A percentile compares a stretch with the other conserved stretches of the same genome.
Evolutionary conservation across 1,140 invertebrate genomes (phyloP).

Genomic region (Whitmania pigra): DNA sequence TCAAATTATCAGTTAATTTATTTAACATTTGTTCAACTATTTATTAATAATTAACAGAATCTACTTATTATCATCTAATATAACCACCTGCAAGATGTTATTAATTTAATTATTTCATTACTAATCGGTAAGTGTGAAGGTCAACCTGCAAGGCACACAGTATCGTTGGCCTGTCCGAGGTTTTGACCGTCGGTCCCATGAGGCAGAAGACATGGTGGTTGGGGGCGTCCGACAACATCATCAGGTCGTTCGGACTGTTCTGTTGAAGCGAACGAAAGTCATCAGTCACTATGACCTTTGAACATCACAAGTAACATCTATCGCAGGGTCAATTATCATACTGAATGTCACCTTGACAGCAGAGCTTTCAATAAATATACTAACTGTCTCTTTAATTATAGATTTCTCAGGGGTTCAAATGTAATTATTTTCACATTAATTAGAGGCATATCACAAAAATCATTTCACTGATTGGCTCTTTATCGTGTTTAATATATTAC

Average conservation of each 20-base stretch:
- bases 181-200: conserved; percentile 45
- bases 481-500: background rate
- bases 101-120: too few species aligned
- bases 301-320: too few species aligned
- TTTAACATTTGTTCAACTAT: background rate
- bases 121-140: too few species aligned
- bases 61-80: background rate
- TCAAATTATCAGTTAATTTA: background rate
- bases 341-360: too few species aligned
- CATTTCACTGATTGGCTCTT: too few species aligned
- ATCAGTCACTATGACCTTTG: background rate
- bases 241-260: conserved; percentile 96
- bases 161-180: conserved; percentile 55
- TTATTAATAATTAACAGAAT: background rate
- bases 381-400: too few species aligned
- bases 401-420: too few species aligned
- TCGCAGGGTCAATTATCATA: too few species aligned
- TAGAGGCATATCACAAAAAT: too few species aligned
- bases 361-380: too few species aligned
- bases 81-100: too few species aligned
- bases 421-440: too few species aligned
- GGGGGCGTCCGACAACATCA: conserved; percentile 95
- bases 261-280: conserved; percentile 34
- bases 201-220: conserved; percentile 72
- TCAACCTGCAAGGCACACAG: conserved; percentile 71